Evolutionary conservation across 2,888 invertebrate genomes (phyloP).

Genomic region (Eilema depressum): DNA sequence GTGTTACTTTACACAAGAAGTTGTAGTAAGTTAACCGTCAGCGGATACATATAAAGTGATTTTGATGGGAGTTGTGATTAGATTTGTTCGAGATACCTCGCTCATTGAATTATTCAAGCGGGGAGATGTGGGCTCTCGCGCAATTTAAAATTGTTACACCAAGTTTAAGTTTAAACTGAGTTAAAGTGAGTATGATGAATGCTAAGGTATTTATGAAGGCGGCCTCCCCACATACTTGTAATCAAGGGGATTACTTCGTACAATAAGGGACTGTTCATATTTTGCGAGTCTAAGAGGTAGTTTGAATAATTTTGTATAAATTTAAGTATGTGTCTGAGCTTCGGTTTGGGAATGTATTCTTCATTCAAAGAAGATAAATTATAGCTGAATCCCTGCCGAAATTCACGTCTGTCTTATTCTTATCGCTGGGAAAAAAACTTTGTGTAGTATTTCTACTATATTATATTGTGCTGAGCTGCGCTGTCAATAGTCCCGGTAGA

Average conservation of each 20-base stretch:
- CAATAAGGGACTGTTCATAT: constrained; percentile 18
- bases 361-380: neutral
- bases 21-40: constrained; percentile 40
- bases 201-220: constrained; percentile 59
- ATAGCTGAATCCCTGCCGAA: neutral
- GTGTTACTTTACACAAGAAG: constrained; percentile 35
- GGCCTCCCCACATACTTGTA: constrained; percentile 20
- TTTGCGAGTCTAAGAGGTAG: neutral
- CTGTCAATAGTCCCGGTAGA: neutral
- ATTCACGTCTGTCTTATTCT: neutral
- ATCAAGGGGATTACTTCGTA: constrained; percentile 32
- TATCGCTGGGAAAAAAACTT: neutral
- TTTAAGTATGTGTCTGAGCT: neutral
- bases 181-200: constrained; percentile 66
- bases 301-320: constrained; percentile 3
- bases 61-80: constrained; percentile 70
- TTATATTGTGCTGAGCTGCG: neutral
- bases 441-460: neutral
- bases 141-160: constrained; percentile 69
- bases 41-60: constrained; percentile 58
- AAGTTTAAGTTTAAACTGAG: constrained; percentile 64
- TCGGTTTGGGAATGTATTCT: neutral
- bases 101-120: constrained; percentile 74
- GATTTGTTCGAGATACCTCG: constrained; percentile 65
- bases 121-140: constrained; percentile 53